Evolutionary conservation across 2,797 vertebrate genomes (phyloP).

Genomic region (Botia almorhae): DNA sequence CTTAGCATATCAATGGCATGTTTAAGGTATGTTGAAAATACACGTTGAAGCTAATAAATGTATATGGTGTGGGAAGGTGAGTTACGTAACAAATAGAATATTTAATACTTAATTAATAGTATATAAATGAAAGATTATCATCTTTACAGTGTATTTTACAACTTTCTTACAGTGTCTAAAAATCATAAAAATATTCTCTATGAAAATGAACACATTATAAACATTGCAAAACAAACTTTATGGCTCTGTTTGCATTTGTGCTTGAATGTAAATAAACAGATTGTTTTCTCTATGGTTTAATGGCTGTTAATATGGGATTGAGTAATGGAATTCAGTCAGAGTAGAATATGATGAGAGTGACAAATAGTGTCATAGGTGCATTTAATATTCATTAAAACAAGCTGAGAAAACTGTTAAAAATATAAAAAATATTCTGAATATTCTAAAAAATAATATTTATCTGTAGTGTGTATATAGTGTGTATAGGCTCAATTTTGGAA

Average conservation of each 20-base stretch:
- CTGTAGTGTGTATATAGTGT: no score
- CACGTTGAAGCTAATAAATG: neutral
- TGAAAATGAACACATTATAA: neutral
- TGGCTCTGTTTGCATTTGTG: neutral
- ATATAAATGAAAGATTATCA: neutral
- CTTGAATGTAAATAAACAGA: constrained; percentile 42
- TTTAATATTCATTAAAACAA: neutral
- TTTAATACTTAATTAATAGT: neutral
- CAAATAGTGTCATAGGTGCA: neutral
- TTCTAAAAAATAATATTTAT: no score
- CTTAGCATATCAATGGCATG: neutral
- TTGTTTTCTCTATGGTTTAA: constrained; percentile 12
- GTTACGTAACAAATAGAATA: no score
- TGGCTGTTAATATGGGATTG: neutral
- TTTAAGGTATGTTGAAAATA: neutral
- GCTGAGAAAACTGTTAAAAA: neutral
- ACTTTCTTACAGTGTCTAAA: neutral
- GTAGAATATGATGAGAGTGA: neutral
- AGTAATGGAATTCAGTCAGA: neutral
- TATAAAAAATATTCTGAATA: no score
- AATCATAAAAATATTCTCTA: no score
- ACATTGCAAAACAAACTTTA: neutral
- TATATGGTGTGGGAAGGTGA: neutral
- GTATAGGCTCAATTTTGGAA: neutral
- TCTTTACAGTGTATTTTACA: neutral